phyloP scores from a whole-genome alignment of 2,797 vertebrate species.

The Rousettus madagascariensis region DNA sequence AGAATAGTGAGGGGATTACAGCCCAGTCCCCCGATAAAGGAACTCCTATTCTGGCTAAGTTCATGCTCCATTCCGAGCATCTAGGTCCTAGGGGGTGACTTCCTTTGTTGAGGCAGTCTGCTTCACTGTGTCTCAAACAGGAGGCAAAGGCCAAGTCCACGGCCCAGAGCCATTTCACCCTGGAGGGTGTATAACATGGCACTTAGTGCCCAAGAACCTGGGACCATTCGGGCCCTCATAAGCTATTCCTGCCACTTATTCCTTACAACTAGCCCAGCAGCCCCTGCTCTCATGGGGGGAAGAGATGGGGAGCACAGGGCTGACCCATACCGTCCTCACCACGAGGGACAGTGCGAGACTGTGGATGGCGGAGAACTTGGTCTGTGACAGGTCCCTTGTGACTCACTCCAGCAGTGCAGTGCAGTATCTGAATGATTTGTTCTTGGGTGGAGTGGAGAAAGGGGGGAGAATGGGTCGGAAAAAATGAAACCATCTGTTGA shows the following conservation, averaged over 20 bases:
- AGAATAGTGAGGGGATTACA: background rate
- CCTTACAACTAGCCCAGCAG: background rate
- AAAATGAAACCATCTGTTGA: conserved; percentile 58
- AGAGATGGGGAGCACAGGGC: background rate
- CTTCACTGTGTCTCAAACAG: background rate
- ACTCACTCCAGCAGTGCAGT: background rate
- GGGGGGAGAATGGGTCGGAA: background rate
- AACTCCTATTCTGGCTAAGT: background rate
- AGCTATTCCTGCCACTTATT: background rate
- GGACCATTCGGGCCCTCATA: background rate
- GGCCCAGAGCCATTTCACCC: background rate
- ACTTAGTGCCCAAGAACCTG: background rate
- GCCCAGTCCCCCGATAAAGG: background rate
- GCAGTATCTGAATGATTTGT: background rate
- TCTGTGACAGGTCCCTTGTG: background rate
- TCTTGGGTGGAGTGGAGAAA: conserved; percentile 39
- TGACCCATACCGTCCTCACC: background rate
- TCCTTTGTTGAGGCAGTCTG: background rate
- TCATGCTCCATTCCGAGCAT: background rate
- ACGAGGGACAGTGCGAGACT: background rate
- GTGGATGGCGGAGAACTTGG: accelerated
- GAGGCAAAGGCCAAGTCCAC: background rate
- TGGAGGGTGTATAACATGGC: background rate
- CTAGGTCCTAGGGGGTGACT: background rate
- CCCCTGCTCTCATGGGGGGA: background rate